A percentile compares a stretch with the other conserved stretches of the same genome.
Conservation (phyloP, 2,888 invertebrate genomes). For the Agelastica alni region DNA sequence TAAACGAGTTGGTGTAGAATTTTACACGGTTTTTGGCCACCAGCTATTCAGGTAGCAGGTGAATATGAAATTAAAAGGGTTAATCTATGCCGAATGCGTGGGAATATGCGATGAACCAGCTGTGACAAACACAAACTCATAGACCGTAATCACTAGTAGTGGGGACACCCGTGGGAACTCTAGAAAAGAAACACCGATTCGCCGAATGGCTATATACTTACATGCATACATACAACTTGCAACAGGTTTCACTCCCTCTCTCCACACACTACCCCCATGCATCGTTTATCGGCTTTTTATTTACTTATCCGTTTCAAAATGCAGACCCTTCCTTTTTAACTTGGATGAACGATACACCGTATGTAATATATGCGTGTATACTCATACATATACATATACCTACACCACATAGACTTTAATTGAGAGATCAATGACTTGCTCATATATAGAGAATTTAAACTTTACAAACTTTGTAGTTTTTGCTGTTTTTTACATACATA, state of each 20-base stretch:
- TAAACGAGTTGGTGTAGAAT: too few species aligned
- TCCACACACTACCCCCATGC: slow-evolving; percentile 3
- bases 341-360: too few species aligned
- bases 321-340: neutral
- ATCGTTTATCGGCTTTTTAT: slow-evolving; percentile 17
- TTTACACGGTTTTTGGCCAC: too few species aligned
- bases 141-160: slow-evolving; percentile 32
- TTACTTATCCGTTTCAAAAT: neutral
- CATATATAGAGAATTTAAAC: too few species aligned
- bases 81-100: slow-evolving; percentile 41
- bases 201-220: slow-evolving; percentile 27
- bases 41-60: slow-evolving; percentile 40
- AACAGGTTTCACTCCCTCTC: slow-evolving; percentile 36
- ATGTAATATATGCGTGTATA: too few species aligned
- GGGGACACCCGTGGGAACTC: slow-evolving; percentile 43
- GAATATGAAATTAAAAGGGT: slow-evolving; percentile 43
- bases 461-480: too few species aligned
- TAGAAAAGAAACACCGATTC: slow-evolving; percentile 30
- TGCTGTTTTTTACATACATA: too few species aligned
- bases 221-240: too few species aligned
- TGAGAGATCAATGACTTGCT: too few species aligned
- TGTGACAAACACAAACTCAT: slow-evolving; percentile 36
- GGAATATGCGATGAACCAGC: slow-evolving; percentile 44
- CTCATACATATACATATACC: too few species aligned
- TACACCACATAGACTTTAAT: too few species aligned